Percentiles rank a stretch among this genome's conserved stretches.
phyloP scores from a whole-genome alignment of 2,888 invertebrate genomes.

The Andrena haemorrhoa region DNA sequence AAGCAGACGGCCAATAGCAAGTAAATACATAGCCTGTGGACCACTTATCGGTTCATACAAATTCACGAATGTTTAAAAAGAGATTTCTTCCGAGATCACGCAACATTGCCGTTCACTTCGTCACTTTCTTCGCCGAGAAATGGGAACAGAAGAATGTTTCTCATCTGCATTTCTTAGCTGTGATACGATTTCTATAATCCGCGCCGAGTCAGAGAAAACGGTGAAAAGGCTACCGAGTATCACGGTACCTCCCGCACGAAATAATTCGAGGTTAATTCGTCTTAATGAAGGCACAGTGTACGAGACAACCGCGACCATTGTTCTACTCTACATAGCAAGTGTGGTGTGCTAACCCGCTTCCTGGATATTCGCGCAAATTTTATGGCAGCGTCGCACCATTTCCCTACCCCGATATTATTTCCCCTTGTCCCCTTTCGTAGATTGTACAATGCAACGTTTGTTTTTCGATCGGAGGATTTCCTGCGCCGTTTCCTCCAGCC shows the following conservation, averaged over 20 bases:
- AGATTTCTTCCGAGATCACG: not conserved
- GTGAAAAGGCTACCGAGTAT: constrained; percentile 12
- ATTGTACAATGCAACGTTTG: not conserved
- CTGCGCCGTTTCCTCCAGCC: not conserved
- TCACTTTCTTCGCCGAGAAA: no score
- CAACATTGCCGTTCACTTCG: not conserved
- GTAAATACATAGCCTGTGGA: constrained; percentile 55
- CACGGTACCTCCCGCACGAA: constrained; percentile 3
- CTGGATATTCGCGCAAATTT: not conserved
- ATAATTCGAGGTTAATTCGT: constrained; percentile 26
- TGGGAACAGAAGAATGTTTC: no score
- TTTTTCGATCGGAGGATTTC: not conserved
- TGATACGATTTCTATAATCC: not conserved
- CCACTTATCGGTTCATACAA: not conserved
- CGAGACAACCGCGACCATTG: constrained; percentile 10
- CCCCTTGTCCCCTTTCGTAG: not conserved
- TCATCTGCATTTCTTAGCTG: not conserved
- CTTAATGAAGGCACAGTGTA: constrained; percentile 19
- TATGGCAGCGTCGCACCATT: not conserved
- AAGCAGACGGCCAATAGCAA: constrained; percentile 58
- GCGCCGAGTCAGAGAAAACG: not conserved
- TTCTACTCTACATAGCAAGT: constrained; percentile 43
- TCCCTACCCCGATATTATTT: not conserved
- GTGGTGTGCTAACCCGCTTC: constrained; percentile 20
- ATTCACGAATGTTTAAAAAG: not conserved